These are phyloP conservation scores for Falco naumanni DNA, from an alignment of 2,797 vertebrate species.

Conservation along the genomic window DNA sequence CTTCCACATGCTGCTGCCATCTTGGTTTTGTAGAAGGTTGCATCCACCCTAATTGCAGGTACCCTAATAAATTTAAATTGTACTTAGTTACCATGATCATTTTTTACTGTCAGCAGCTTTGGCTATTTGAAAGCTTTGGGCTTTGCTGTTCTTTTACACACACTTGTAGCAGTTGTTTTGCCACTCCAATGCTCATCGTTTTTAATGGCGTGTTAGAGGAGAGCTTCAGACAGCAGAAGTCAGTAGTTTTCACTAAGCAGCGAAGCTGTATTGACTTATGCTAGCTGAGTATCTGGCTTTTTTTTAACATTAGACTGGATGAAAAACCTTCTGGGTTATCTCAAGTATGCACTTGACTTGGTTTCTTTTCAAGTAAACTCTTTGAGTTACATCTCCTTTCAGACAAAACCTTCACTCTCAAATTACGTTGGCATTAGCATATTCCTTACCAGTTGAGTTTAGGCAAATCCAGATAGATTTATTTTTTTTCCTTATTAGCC, in stretches of 20 bases:
- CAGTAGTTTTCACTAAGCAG: background rate
- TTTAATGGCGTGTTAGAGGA: background rate
- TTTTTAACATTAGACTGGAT: background rate
- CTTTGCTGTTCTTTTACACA: background rate
- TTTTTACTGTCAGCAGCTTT: background rate
- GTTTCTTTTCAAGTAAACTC: background rate
- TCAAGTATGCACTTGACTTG: background rate
- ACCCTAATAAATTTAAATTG: background rate
- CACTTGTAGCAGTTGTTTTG: background rate
- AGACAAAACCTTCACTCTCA: background rate
- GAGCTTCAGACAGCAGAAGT: background rate
- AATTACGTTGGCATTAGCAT: background rate
- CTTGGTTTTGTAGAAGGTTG: background rate
- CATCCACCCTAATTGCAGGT: background rate
- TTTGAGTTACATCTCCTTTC: background rate
- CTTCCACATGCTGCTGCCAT: accelerated
- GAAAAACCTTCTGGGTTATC: background rate
- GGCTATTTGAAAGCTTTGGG: background rate
- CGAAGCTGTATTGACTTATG: background rate
- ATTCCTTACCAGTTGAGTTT: background rate
- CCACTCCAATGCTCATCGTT: accelerated
- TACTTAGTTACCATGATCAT: background rate
- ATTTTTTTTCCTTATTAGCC: background rate
- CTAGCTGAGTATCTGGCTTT: background rate
- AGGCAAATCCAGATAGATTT: background rate